Conservation (phyloP, 2,113 vertebrate genomes). For the Sterrhoptilus dennistouni region DNA sequence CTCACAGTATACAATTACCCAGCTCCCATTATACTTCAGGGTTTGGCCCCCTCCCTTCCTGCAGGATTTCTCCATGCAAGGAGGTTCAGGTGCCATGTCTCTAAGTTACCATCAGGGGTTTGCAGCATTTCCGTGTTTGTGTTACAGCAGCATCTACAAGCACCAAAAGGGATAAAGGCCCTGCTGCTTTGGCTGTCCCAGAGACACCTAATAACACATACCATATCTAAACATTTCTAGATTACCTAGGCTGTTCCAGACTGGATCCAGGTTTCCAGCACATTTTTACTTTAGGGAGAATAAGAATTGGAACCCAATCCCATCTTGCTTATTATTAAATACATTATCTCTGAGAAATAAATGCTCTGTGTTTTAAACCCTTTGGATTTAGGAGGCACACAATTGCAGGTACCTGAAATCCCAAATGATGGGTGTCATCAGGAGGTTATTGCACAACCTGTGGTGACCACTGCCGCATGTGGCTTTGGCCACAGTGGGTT, state of each 20-base stretch:
- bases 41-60: neutral
- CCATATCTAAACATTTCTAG: neutral
- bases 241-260: neutral
- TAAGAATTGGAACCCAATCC: neutral
- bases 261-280: neutral
- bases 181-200: neutral
- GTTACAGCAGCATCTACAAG: neutral
- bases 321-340: neutral
- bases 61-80: neutral
- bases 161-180: neutral
- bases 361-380: neutral
- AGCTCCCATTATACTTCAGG: neutral
- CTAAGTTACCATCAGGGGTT: neutral
- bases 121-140: neutral
- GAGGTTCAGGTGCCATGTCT: neutral
- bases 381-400: neutral
- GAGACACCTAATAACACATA: neutral
- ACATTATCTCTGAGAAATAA: neutral
- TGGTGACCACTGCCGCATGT: neutral
- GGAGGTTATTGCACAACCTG: neutral
- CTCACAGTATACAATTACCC: accelerated
- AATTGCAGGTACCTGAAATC: neutral
- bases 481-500: neutral
- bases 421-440: neutral
- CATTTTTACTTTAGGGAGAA: neutral